A percentile compares a stretch with the other conserved stretches of the same genome.
Evolutionary conservation across 2,113 vertebrate genomes (phyloP).

Genomic region (Andinoacara biseriatus): DNA sequence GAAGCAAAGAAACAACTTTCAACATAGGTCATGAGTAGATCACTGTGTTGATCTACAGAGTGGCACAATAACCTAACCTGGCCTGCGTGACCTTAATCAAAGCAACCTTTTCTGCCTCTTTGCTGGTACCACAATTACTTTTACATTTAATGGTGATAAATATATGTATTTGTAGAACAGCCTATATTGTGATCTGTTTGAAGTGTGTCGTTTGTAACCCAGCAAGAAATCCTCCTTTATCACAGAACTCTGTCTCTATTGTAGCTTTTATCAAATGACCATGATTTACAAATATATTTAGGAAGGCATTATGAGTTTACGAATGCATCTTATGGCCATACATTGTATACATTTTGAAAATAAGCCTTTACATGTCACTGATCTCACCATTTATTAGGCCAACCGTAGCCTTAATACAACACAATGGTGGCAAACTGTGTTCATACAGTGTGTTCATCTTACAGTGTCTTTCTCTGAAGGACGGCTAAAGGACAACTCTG

Average conservation of each 20-base stretch:
- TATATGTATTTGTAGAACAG: slow-evolving; percentile 30
- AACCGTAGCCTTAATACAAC: neutral
- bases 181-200: slow-evolving; percentile 27
- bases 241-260: neutral
- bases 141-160: slow-evolving; percentile 19
- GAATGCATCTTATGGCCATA: neutral
- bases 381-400: neutral
- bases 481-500: slow-evolving; percentile 65
- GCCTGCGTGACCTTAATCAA: slow-evolving; percentile 58
- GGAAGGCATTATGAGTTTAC: neutral
- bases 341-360: neutral
- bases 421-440: neutral
- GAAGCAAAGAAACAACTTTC: slow-evolving; percentile 69
- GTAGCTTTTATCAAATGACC: neutral
- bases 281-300: neutral
- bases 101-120: slow-evolving; percentile 12
- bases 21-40: slow-evolving; percentile 61
- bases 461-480: slow-evolving; percentile 51
- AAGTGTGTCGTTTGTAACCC: slow-evolving; percentile 17
- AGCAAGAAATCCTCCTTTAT: neutral
- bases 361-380: neutral
- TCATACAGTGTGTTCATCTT: neutral
- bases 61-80: slow-evolving; percentile 39
- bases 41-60: slow-evolving; percentile 42
- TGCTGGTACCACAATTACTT: neutral